Evolutionary conservation across 2,888 invertebrate species (phyloP), one percentile per base, ranked within the genome.

Genomic region (Drosophila nr. perissopoda): DNA sequence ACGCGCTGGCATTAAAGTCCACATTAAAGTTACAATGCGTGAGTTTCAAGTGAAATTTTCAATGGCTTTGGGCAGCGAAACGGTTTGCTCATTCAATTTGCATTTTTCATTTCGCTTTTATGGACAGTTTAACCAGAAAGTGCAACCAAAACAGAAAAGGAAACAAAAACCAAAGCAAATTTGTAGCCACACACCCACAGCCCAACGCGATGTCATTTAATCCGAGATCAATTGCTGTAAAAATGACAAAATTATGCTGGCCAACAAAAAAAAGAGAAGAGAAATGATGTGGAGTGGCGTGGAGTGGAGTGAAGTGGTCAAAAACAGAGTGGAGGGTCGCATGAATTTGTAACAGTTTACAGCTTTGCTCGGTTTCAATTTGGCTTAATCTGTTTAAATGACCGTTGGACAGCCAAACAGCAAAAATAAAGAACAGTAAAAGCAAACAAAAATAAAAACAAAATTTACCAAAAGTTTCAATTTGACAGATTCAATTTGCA

Each of bases 191-290:
- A 45, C 45, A 16, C 45, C 45, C 25, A 45, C 53, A 36, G 1
- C n/a, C 18, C 68, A 58, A 33, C 69, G 67, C 75, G 67, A 29
- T 75, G 87, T 74, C 87, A 87, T 83, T 82, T 88, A 88, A 86
- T 86, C 80, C 82, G 76, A 88, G 88, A 86, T 86, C 86, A 86
- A 86, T 86, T 88, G 86, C 86, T 86, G 88, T 83, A 88, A 88
- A 87, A 86, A 86, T 83, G 86, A 76, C 83, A 86, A 88, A 86
- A 88, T 86, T 88, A 86, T 86, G 80, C 86, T 78, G 66, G 59
- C 36, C 16, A 38, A 49, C 66, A 60, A 36, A 31, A 48, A 60
- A 38, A 65, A 29, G 59, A 31, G 10, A 33, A 4, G 33, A 11
- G 11, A 33, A 33, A 10, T 33, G 33, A 10, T 33, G 33, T 33